Percentiles rank a stretch among this genome's conserved stretches.
Evolutionary conservation across 1,140 invertebrate species (phyloP).

Genomic region (Aphidius gifuensis): DNA sequence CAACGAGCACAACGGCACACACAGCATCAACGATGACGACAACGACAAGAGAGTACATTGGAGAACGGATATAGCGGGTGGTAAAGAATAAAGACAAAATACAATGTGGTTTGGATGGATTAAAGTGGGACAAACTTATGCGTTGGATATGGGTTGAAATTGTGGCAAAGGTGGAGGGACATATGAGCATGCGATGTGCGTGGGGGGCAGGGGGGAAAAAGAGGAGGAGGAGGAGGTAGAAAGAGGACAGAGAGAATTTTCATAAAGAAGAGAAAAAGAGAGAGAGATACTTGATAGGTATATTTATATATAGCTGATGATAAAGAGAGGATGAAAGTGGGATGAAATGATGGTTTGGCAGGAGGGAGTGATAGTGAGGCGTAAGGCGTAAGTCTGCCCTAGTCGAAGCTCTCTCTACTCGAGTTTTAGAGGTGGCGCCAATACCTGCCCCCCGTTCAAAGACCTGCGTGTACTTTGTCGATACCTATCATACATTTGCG

Average conservation of each 20-base stretch:
- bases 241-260: slow-evolving; percentile 17
- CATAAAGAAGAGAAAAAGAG: not conserved
- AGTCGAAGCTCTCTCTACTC: slow-evolving; percentile 41
- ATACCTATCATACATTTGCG: slow-evolving; percentile 25
- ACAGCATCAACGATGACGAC: slow-evolving; percentile 1
- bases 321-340: slow-evolving; percentile 30
- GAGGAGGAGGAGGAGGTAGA: slow-evolving; percentile 15
- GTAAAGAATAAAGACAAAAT: slow-evolving; percentile 12
- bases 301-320: slow-evolving; percentile 3
- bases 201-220: slow-evolving; percentile 28
- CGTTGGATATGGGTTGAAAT: not conserved
- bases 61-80: slow-evolving; percentile 17
- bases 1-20: not conserved
- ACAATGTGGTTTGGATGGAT: not conserved
- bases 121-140: not conserved
- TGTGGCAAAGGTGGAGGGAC: slow-evolving; percentile 24
- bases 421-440: slow-evolving; percentile 54
- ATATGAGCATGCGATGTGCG: slow-evolving; percentile 26
- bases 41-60: slow-evolving; percentile 3
- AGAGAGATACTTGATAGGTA: not conserved
- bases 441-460: slow-evolving; percentile 40
- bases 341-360: slow-evolving; percentile 17
- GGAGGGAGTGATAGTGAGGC: slow-evolving; percentile 34
- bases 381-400: slow-evolving; percentile 53
- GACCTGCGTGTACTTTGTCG: slow-evolving; percentile 33